Evolutionary conservation across 2,888 invertebrate species (phyloP).

Genomic region (Ophioninae sp.): DNA sequence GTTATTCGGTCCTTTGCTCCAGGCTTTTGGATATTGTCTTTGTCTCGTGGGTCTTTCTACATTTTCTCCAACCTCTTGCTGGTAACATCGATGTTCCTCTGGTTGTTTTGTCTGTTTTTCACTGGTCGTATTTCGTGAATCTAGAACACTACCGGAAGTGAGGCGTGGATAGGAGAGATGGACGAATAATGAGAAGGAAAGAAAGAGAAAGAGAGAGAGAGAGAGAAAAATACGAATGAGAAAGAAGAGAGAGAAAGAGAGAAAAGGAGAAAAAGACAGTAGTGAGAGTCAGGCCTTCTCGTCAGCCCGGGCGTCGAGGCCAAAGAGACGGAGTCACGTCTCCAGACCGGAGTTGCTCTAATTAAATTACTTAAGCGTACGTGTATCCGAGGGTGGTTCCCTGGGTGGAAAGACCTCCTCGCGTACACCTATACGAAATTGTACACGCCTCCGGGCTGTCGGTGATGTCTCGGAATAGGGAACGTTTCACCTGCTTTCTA

Average conservation of each 20-base stretch:
- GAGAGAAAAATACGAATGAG: conserved; percentile 78
- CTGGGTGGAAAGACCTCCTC: conserved; percentile 39
- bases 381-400: conserved; percentile 78
- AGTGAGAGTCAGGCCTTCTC: conserved; percentile 78
- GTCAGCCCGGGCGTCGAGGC: conserved; percentile 71
- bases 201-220: conserved; percentile 66
- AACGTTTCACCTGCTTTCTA: conserved; percentile 58
- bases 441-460: conserved; percentile 59
- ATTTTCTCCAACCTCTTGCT: background rate
- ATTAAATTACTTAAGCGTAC: conserved; percentile 81
- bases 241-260: conserved; percentile 66
- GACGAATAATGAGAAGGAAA: conserved; percentile 22
- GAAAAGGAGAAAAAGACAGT: conserved; percentile 69
- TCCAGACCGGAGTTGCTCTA: conserved; percentile 80
- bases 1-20: background rate
- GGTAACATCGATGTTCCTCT: background rate
- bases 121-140: background rate
- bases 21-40: background rate
- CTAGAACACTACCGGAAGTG: background rate
- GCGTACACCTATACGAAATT: conserved; percentile 31
- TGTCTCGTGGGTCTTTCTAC: background rate
- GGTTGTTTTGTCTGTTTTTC: background rate
- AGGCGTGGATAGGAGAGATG: conserved; percentile 1
- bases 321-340: conserved; percentile 80
- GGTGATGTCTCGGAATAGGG: conserved; percentile 70